These are phyloP conservation scores for Ornithorhynchus anatinus DNA, from an alignment of 2,113 vertebrate genomes.

Conservation along the genomic window DNA sequence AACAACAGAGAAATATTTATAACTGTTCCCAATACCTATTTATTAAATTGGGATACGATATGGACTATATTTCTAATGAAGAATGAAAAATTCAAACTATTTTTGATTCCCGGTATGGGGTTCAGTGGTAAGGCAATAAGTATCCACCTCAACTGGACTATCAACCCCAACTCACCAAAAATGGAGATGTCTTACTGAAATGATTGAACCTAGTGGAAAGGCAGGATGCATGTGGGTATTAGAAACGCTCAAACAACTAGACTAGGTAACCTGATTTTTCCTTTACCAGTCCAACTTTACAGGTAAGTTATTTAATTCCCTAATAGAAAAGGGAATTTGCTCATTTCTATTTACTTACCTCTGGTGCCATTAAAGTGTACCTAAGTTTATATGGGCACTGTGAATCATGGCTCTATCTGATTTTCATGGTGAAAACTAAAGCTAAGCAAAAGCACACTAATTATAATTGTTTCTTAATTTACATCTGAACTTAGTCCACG, in stretches of 20 bases:
- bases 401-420: not conserved
- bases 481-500: too few species aligned
- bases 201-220: not conserved
- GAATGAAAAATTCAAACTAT: too few species aligned
- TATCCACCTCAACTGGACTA: too few species aligned
- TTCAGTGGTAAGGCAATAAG: too few species aligned
- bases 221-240: not conserved
- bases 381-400: not conserved
- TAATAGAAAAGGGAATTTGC: not conserved
- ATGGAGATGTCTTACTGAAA: not conserved
- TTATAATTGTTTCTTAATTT: constrained; percentile 30
- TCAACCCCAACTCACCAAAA: too few species aligned
- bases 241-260: not conserved
- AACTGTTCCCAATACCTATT: too few species aligned
- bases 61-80: too few species aligned
- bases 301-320: not conserved
- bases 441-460: constrained; percentile 7
- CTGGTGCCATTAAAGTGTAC: not conserved
- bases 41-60: too few species aligned
- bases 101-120: too few species aligned
- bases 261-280: not conserved
- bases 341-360: constrained; percentile 9
- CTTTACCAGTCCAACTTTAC: not conserved
- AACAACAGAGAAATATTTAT: too few species aligned
- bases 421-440: constrained; percentile 10